Base-by-base conservation (phyloP, 1,140 invertebrate genomes). In the Elysia chlorotica region DNA sequence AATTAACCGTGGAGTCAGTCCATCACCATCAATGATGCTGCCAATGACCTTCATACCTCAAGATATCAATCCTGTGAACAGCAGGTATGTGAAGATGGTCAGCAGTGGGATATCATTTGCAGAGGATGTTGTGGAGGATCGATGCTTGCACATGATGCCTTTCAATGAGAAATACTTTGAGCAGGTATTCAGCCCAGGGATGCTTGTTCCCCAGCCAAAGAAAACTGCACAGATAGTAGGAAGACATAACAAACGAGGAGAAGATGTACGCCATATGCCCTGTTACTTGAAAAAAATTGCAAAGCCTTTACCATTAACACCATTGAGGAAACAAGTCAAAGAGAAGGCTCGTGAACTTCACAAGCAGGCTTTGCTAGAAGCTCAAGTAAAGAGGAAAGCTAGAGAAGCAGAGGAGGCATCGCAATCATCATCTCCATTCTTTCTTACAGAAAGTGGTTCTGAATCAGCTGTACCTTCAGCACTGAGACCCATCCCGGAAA, bases 121-220 rank as follows among this genome's bases (percentile, higher is more conserved):
- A 25, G 82, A 87, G 74, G 82, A 84, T 73, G 85, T 87, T 48
- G 82, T 87, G 17, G 75, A 77, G 62, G 85, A 86, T n/a, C 68
- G 82, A 61, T 85, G 83, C 62, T 83, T 84, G 71, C 80, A 84
- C 74, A 80, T 81, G 73, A 61, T 86, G 53, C 85, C 85, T 30
- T 87, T 86, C 77, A 80, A 82, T 77, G 74, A 76, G 30, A 86
- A 86, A 66, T 86, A 85, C 63, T 78, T 85, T 62, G 74, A 71
- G 67, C 82, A 84, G 74, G 81, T 79, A 25, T 72, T 86, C 62
- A 71, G 79, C 48, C 31, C 77, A 30, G 75, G 79, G 65, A 76
- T 76, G 67, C 63, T 82, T 65, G 70, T 83, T 4, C 31, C 69
- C 30, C 71, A 70, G 17, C 81, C 73, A 31, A 65, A 33, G 3